Evolutionary conservation across 2,888 invertebrate species (phyloP).

Genomic region (Glaucopsyche alexis): DNA sequence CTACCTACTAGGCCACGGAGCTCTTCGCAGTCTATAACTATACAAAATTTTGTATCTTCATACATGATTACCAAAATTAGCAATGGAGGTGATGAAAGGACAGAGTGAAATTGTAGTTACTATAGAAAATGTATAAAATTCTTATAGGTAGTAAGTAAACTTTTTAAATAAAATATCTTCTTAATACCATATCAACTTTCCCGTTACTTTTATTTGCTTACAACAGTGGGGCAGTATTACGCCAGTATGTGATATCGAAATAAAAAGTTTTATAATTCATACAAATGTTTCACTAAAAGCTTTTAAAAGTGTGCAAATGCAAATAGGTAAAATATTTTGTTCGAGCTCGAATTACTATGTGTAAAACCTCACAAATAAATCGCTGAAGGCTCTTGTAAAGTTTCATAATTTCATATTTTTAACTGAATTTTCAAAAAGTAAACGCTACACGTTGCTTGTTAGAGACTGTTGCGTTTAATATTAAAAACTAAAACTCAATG

Average conservation of each 20-base stretch:
- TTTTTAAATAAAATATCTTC: too few relatives aligned
- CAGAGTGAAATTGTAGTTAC: too few relatives aligned
- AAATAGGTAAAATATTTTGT: slow-evolving; percentile 7
- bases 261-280: slow-evolving; percentile 12
- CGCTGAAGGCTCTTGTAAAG: slow-evolving; percentile 18
- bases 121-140: too few relatives aligned
- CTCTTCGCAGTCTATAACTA: too few relatives aligned
- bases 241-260: background rate
- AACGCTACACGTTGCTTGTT: background rate
- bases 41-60: too few relatives aligned
- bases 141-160: too few relatives aligned
- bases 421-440: slow-evolving; percentile 8
- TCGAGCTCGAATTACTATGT: slow-evolving; percentile 9
- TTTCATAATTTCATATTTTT: slow-evolving; percentile 23
- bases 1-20: too few relatives aligned
- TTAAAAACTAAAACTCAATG: background rate
- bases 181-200: too few relatives aligned
- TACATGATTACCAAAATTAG: too few relatives aligned
- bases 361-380: slow-evolving; percentile 17
- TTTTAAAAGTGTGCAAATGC: background rate
- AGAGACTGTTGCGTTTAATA: background rate
- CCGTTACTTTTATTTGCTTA: background rate
- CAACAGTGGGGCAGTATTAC: slow-evolving; percentile 11
- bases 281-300: slow-evolving; percentile 5
- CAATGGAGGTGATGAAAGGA: too few relatives aligned